Conservation (phyloP, 2,888 invertebrate genomes). For the Agelastica alni region DNA sequence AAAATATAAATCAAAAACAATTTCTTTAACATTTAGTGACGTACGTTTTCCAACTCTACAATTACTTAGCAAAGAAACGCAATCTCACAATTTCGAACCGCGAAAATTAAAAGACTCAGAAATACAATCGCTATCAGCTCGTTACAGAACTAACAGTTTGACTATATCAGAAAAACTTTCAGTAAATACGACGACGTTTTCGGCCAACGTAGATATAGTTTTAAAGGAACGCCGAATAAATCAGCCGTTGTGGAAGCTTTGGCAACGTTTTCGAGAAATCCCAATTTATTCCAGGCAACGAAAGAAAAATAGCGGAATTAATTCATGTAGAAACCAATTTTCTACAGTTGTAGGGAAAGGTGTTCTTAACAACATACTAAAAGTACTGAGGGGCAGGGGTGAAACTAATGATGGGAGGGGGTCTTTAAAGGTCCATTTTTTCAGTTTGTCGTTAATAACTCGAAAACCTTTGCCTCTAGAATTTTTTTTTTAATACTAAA, state of each 20-base stretch:
- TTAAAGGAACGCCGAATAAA: slow-evolving; percentile 40
- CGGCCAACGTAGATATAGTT: slow-evolving; percentile 33
- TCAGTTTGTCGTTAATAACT: neutral
- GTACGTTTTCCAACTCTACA: slow-evolving; percentile 8
- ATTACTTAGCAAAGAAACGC: slow-evolving; percentile 28
- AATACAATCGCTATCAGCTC: slow-evolving; percentile 14
- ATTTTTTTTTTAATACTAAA: no score
- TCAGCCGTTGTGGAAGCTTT: slow-evolving; percentile 37
- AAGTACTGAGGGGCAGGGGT: neutral
- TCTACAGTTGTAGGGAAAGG: neutral
- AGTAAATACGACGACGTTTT: slow-evolving; percentile 39
- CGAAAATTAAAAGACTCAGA: slow-evolving; percentile 14
- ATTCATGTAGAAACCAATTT: neutral
- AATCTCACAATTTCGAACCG: slow-evolving; percentile 23
- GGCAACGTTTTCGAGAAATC: slow-evolving; percentile 33
- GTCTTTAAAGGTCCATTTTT: neutral
- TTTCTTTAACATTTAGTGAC: neutral
- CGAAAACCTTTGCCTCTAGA: neutral
- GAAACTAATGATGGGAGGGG: neutral
- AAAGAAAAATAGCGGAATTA: no score
- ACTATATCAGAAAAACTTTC: slow-evolving; percentile 37
- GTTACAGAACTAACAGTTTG: slow-evolving; percentile 37
- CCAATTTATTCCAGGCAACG: slow-evolving; percentile 8
- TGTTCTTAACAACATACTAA: no score
- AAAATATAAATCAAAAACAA: no score